phyloP scores from a whole-genome alignment of 1,140 invertebrate genomes.

The Drosophila azteca region DNA sequence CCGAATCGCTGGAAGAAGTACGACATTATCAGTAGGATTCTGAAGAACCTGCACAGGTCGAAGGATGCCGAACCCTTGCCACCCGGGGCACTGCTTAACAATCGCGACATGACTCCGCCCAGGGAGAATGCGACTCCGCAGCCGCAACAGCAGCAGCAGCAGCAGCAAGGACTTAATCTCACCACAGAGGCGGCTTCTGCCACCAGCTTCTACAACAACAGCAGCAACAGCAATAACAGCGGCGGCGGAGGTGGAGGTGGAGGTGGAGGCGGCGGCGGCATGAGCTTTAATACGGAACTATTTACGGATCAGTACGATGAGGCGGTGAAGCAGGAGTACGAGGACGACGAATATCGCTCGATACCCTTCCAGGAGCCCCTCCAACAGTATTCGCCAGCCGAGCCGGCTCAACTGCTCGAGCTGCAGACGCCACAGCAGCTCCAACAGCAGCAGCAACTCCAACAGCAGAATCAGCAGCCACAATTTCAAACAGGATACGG shows the following conservation, averaged over 20 bases:
- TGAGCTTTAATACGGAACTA: constrained; percentile 71
- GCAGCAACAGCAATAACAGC: constrained; percentile 42
- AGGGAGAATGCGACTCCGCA: constrained; percentile 41
- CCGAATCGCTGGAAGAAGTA: constrained; percentile 76
- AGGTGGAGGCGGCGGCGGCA: constrained; percentile 4
- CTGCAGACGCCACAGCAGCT: constrained; percentile 68
- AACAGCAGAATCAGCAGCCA: constrained; percentile 40
- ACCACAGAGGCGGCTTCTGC: constrained; percentile 16
- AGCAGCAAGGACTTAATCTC: constrained; percentile 25
- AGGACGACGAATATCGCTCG: constrained; percentile 68
- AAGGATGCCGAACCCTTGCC: constrained; percentile 76
- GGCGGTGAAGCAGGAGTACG: constrained; percentile 67
- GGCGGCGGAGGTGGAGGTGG: constrained; percentile 10
- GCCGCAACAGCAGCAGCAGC: constrained; percentile 19
- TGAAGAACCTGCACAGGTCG: constrained; percentile 75
- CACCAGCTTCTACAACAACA: constrained; percentile 38
- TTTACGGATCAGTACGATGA: constrained; percentile 76
- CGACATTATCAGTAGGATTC: constrained; percentile 69
- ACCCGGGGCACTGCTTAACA: constrained; percentile 67
- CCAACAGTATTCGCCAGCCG: constrained; percentile 72
- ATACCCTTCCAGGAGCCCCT: constrained; percentile 67
- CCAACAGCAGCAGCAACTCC: constrained; percentile 63
- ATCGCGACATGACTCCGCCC: constrained; percentile 70
- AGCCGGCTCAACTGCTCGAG: constrained; percentile 57
- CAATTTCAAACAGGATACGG: constrained; percentile 1